Base-by-base conservation (phyloP, 35 echinoderm and acorn worm species). In the Diadema setosum region DNA sequence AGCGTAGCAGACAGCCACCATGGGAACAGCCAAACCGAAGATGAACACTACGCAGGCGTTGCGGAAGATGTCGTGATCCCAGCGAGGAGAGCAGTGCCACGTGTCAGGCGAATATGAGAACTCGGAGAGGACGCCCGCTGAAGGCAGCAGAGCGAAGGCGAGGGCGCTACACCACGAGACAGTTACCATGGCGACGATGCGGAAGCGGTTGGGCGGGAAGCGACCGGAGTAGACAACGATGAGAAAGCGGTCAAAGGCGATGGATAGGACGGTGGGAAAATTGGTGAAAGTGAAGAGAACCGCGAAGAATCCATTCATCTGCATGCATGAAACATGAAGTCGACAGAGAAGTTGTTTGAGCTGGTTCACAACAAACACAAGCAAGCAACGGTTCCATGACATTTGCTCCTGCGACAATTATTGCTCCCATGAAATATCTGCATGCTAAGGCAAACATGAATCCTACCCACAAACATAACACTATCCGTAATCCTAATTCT, bases 261-360 rank as follows among this genome's bases (percentile, higher is more conserved):
- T 78, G 40, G 73, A 33, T 8, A 78, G 73, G 37, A 78, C 40
- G 9, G 73, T 78, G 1, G 73, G 73, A 9, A 78, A 78, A 41
- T 44, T 78, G 1, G 73, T 36, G 15, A 78, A 36, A 16, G 73
- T 42, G 73, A 78, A 78, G 35, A 78, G 3, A 4, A 36, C 44
- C n/a, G 39, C 73, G 40, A 78, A 78, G 73, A 78, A 78, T 25
- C 73, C 73, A 41, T 78, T 78, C 34, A 78, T 36, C 73, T 78
- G 37, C 31, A 67, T 33, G 37, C 18, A 67, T 67, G 63, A 32
- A 67, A 7, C 14, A 67, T 5, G 20, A 15, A 34, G 5, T 0
- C 1, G 17, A 60, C n/a, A 17, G 30, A 60, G n/a, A n/a, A n/a
- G n/a, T n/a, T n/a, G n/a, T n/a, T n/a, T n/a, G n/a, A n/a, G n/a